These are phyloP conservation scores for Slavum lentiscoides DNA, from an alignment of 2,888 invertebrate genomes.

Conservation along the genomic window DNA sequence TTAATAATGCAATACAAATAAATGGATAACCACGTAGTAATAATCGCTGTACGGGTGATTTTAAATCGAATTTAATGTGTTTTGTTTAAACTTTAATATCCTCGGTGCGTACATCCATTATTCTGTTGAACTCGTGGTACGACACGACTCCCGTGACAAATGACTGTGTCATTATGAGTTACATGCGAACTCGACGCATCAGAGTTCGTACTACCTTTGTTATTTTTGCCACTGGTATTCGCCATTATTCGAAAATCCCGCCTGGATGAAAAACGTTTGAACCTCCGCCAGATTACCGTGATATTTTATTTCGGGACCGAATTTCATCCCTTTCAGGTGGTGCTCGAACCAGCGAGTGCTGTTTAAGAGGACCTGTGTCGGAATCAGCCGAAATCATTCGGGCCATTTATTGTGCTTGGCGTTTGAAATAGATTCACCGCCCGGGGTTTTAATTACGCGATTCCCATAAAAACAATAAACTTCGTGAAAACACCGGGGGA, in stretches of 20 bases:
- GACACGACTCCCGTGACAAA: slow-evolving; percentile 32
- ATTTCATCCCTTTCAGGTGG: not conserved
- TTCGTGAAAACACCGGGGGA: not conserved
- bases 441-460: slow-evolving; percentile 11
- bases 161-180: slow-evolving; percentile 13
- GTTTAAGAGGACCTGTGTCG: not conserved
- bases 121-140: not conserved
- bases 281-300: slow-evolving; percentile 7
- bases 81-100: not conserved
- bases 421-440: not conserved
- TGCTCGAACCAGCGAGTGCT: not conserved
- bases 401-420: not conserved
- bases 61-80: slow-evolving; percentile 11
- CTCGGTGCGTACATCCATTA: slow-evolving; percentile 22
- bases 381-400: slow-evolving; percentile 4
- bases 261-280: slow-evolving; percentile 29
- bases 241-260: slow-evolving; percentile 5
- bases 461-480: not conserved
- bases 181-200: slow-evolving; percentile 1
- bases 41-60: not conserved
- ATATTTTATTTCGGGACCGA: slow-evolving; percentile 16
- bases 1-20: too few relatives aligned
- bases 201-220: slow-evolving; percentile 1
- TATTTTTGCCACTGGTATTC: slow-evolving; percentile 5
- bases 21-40: too few relatives aligned